These are phyloP conservation scores for Agonopterix subpropinquella DNA, from an alignment of 2,888 invertebrate species.

Conservation along the genomic window DNA sequence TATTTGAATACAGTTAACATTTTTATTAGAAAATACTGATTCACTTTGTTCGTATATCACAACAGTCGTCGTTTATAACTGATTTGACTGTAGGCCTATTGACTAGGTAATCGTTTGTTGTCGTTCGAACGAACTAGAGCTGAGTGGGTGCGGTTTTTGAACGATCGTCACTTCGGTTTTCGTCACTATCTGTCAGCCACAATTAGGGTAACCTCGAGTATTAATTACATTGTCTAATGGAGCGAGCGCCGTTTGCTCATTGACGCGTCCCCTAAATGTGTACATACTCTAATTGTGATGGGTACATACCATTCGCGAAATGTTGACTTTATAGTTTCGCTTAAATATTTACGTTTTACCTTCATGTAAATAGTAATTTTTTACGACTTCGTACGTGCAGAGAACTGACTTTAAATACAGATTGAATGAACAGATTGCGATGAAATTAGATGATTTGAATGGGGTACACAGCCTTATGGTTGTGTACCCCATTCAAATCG, in stretches of 20 bases:
- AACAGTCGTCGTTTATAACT: constrained; percentile 5
- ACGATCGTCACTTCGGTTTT: constrained; percentile 45
- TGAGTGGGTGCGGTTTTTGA: constrained; percentile 52
- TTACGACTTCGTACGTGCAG: too few relatives aligned
- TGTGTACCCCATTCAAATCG: too few relatives aligned
- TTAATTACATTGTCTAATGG: constrained; percentile 73
- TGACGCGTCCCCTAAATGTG: constrained; percentile 41
- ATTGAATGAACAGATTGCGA: too few relatives aligned
- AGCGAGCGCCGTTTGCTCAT: constrained; percentile 48
- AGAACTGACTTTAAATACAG: too few relatives aligned
- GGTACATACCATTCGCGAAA: constrained; percentile 2
- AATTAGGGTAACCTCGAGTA: constrained; percentile 65
- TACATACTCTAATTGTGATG: constrained; percentile 38
- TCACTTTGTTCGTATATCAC: constrained; percentile 11
- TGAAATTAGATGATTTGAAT: too few relatives aligned
- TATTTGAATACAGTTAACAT: constrained; percentile 47
- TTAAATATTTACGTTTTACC: too few relatives aligned
- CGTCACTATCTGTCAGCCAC: constrained; percentile 54
- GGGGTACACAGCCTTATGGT: too few relatives aligned
- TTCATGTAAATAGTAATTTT: too few relatives aligned
- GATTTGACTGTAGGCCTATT: background rate
- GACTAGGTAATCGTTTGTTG: constrained; percentile 24
- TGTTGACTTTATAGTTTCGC: too few relatives aligned
- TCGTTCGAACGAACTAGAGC: background rate
- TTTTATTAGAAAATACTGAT: constrained; percentile 29